Evolutionary conservation across 2,797 vertebrate species (phyloP).

Genomic region (Gymnopithys bicolor): DNA sequence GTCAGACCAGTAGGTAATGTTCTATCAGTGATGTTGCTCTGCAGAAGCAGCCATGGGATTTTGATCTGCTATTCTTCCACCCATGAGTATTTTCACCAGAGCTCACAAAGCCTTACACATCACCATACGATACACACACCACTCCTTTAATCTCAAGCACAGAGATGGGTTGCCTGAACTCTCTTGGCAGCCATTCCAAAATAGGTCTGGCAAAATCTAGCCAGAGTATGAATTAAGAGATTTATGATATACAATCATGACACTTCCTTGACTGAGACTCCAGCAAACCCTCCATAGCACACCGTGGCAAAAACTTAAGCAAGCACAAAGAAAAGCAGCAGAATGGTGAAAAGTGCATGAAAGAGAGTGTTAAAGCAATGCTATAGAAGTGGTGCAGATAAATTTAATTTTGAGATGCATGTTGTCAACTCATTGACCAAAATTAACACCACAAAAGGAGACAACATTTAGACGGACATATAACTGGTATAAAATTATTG

Average conservation of each 20-base stretch:
- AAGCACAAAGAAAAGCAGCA: background rate
- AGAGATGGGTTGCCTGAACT: background rate
- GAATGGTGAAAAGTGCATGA: background rate
- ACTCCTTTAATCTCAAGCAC: background rate
- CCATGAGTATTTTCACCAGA: background rate
- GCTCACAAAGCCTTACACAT: background rate
- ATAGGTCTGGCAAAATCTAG: background rate
- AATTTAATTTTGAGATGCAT: background rate
- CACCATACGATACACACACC: no score
- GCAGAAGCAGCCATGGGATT: background rate
- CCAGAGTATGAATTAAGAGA: background rate
- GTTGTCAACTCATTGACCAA: background rate
- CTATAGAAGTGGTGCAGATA: background rate
- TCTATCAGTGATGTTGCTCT: accelerated
- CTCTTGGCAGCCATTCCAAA: background rate
- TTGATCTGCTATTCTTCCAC: background rate
- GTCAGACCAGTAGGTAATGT: background rate
- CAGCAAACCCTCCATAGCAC: background rate
- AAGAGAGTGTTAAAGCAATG: background rate
- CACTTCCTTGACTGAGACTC: background rate
- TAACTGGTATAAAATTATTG: background rate
- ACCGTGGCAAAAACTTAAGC: background rate
- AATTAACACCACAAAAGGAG: background rate
- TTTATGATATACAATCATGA: background rate
- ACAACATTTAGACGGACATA: background rate